Base-by-base conservation (phyloP, 1,140 invertebrate species). In the Carposina sasakii region DNA sequence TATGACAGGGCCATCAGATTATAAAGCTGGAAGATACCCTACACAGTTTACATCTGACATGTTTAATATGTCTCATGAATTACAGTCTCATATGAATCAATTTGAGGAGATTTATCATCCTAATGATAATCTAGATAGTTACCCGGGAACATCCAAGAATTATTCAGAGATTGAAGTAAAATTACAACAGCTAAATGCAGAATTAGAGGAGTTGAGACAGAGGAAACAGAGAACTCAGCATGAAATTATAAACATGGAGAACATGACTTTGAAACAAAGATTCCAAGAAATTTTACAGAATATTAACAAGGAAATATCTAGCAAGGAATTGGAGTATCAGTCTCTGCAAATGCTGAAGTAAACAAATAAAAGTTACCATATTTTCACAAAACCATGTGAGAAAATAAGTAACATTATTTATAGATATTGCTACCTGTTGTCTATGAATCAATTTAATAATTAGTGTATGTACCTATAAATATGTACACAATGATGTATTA, bases 201-300 rank as follows among this genome's bases (percentile, higher is more conserved):
- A 96, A 77, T 78, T 96, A 22, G 86, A 88, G 16, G 91, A 93
- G 46, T 76, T 96, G 12, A 90, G 90, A 59, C 87, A 89, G 34
- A 88, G 91, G 34, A 85, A 92, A 53, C 87, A 90, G 31, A 90
- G 92, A 58, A 94, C 95, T 64, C 93, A 96, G 65, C 85, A 90
- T 40, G 93, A 96, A 76, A 92, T 96, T 60, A 89, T 91, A 5
- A 92, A 91, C 24, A 95, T 96, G 67, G 95, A 96, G 71, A 97
- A 96, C 75, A 75, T 91, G 44, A 92, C 94, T 20, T 71, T 97
- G 0, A 88, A 91, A 33, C 92, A 95, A 73, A 79, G 94, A 26
- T 94, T 96, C 69, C 92, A 95, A 71, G 90, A 92, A 52, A 91
- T 91, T 39, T 77, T 96, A 1, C 91, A 95, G 56, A 91, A 91